These are phyloP conservation scores for Aphelocoma coerulescens DNA, from an alignment of 2,113 vertebrate genomes.

Conservation along the genomic window DNA sequence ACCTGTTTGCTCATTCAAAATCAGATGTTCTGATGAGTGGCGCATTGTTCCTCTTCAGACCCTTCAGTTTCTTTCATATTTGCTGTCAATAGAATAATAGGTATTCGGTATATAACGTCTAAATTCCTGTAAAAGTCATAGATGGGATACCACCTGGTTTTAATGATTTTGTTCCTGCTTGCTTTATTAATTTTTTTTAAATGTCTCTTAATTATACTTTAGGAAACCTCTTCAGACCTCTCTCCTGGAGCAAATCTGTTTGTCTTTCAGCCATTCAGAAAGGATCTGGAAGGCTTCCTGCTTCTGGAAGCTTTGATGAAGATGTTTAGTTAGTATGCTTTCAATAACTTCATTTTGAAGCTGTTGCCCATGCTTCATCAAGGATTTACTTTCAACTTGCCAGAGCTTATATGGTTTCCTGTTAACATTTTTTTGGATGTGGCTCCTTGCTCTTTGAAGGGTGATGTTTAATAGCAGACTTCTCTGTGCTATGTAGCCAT, in stretches of 20 bases:
- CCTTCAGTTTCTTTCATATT: neutral
- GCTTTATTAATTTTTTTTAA: neutral
- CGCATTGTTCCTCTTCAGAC: neutral
- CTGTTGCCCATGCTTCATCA: neutral
- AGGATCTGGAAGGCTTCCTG: neutral
- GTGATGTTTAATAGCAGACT: neutral
- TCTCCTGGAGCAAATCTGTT: neutral
- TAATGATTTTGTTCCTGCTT: neutral
- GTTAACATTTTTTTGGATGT: fast-evolving
- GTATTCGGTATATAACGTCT: neutral
- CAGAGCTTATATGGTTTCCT: neutral
- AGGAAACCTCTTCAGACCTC: neutral
- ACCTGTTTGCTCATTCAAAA: neutral
- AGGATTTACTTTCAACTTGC: neutral
- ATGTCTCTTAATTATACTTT: neutral
- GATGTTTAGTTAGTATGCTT: neutral
- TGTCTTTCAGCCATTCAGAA: neutral
- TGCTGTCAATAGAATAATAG: neutral
- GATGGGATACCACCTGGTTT: neutral
- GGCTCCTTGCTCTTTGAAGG: neutral
- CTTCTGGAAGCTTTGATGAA: neutral
- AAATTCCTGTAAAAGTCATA: neutral
- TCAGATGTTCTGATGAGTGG: neutral
- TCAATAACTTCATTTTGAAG: neutral
- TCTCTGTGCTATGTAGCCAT: neutral